Conservation (phyloP, 2,888 invertebrate genomes). For the Blera fallax region DNA sequence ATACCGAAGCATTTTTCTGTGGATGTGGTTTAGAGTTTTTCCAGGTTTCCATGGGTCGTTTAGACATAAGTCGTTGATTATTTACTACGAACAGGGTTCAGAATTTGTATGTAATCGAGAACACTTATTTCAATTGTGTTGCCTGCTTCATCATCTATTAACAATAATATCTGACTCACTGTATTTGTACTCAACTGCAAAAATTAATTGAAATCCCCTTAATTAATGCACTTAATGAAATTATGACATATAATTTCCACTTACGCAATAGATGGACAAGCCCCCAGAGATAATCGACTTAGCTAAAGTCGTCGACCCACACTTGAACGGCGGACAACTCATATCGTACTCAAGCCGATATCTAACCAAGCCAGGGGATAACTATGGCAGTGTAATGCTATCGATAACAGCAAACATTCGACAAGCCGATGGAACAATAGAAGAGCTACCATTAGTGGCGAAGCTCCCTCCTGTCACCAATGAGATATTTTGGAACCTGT, state of each 20-base stretch:
- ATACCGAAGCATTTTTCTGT: too few relatives aligned
- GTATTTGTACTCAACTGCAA: neutral
- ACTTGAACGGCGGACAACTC: constrained; percentile 77
- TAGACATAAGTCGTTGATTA: too few relatives aligned
- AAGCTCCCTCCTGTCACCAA: constrained; percentile 84
- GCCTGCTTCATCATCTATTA: too few relatives aligned
- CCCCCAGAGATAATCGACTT: constrained; percentile 77
- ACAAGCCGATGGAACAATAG: constrained; percentile 74
- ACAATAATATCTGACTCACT: neutral
- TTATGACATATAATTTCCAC: neutral
- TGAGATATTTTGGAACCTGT: constrained; percentile 82
- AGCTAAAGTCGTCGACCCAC: constrained; percentile 76
- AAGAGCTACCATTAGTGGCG: constrained; percentile 83
- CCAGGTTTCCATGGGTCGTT: too few relatives aligned
- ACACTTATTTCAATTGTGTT: too few relatives aligned
- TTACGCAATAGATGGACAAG: constrained; percentile 26
- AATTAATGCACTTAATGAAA: neutral
- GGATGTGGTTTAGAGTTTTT: too few relatives aligned
- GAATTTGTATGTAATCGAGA: too few relatives aligned
- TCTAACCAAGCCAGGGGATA: constrained; percentile 84
- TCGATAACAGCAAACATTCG: constrained; percentile 79
- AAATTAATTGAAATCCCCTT: neutral
- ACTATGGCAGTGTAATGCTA: constrained; percentile 85
- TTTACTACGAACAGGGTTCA: too few relatives aligned
- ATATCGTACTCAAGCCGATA: constrained; percentile 80